phyloP scores from a whole-genome alignment of 2,113 vertebrate genomes.

The Oncorhynchus gorbuscha region DNA sequence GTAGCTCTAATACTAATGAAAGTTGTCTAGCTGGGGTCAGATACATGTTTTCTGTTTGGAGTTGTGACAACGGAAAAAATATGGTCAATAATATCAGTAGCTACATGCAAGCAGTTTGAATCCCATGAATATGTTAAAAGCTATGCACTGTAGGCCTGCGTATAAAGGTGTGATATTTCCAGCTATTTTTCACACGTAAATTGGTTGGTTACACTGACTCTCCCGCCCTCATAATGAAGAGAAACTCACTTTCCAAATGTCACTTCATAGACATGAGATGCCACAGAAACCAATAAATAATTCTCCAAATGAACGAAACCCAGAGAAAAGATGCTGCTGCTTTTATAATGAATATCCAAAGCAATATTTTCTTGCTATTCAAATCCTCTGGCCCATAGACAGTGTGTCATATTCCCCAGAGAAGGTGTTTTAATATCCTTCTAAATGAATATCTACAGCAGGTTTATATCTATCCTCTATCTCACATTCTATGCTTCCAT shows the following conservation, averaged over 20 bases:
- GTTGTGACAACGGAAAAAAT: neutral
- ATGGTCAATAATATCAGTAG: neutral
- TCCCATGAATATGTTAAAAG: conserved; percentile 17
- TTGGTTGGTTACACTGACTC: conserved; percentile 3
- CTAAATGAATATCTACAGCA: conserved; percentile 69
- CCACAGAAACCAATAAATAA: conserved; percentile 60
- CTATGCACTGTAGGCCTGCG: neutral
- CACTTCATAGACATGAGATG: conserved; percentile 37
- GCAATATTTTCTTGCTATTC: conserved; percentile 73
- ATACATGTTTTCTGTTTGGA: neutral
- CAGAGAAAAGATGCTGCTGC: conserved; percentile 45
- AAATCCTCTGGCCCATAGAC: conserved; percentile 58
- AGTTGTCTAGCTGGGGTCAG: neutral
- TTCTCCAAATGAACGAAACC: conserved; percentile 59
- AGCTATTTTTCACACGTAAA: conserved; percentile 34
- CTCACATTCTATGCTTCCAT: conserved; percentile 26
- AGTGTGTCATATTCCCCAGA: conserved; percentile 46
- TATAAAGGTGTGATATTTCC: conserved; percentile 17
- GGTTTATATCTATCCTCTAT: conserved; percentile 53
- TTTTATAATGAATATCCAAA: conserved; percentile 67
- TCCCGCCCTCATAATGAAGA: conserved; percentile 26
- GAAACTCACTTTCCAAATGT: conserved; percentile 44
- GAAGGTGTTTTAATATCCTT: conserved; percentile 71
- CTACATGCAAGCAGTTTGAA: neutral
- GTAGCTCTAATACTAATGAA: neutral